These are phyloP conservation scores for Sebastes taczanowskii DNA, from an alignment of 2,797 vertebrate genomes.

Conservation along the genomic window DNA sequence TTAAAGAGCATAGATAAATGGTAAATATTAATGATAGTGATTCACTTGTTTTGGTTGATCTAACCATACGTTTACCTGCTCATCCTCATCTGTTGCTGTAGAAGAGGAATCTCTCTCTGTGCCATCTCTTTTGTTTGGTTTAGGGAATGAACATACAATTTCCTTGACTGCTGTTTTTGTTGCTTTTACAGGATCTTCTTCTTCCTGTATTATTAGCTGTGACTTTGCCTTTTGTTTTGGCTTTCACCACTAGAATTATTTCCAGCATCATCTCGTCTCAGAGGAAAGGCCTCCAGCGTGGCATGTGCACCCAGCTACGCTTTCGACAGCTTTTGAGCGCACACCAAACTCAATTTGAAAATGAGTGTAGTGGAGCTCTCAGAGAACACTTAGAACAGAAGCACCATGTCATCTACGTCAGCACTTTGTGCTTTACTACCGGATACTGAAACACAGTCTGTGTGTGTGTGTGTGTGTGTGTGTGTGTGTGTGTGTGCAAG, in stretches of 20 bases:
- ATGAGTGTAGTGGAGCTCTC: slow-evolving; percentile 6
- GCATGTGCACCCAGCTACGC: background rate
- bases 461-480: background rate
- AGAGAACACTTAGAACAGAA: slow-evolving; percentile 21
- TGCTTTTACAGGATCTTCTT: background rate
- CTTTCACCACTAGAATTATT: slow-evolving; percentile 3
- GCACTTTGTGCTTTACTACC: slow-evolving; percentile 16
- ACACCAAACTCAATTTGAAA: background rate
- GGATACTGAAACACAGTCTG: background rate
- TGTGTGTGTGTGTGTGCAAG: background rate
- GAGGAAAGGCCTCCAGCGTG: background rate
- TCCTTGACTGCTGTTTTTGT: slow-evolving; percentile 9
- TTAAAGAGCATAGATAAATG: background rate
- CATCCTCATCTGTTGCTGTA: background rate
- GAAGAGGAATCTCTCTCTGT: background rate
- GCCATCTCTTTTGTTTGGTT: background rate
- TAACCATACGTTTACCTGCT: background rate
- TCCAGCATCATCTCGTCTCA: background rate
- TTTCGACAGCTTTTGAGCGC: background rate
- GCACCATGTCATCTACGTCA: slow-evolving; percentile 16
- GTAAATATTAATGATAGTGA: background rate
- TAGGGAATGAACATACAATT: slow-evolving; percentile 2
- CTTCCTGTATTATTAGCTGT: slow-evolving; percentile 22
- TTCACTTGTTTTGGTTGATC: background rate
- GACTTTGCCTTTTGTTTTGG: slow-evolving; percentile 3